These are phyloP conservation scores for Macrobrachium rosenbergii DNA, from an alignment of 1,140 invertebrate species.

Conservation along the genomic window DNA sequence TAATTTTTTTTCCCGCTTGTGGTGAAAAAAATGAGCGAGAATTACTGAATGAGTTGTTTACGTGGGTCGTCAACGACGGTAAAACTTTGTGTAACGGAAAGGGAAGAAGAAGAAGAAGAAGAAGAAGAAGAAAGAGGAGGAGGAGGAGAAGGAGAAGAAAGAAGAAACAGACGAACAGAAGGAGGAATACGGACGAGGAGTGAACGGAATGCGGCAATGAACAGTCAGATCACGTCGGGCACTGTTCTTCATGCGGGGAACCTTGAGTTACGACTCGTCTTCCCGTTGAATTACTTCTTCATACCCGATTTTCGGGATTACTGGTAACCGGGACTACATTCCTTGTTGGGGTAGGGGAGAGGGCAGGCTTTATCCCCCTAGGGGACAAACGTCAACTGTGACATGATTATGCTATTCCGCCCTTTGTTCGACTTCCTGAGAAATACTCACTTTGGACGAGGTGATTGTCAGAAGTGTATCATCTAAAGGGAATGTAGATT, in stretches of 20 bases:
- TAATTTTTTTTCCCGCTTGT: too few species aligned
- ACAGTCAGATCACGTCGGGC: background rate
- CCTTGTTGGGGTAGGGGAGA: background rate
- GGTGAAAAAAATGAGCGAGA: too few species aligned
- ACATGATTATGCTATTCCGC: too few species aligned
- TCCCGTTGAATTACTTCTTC: background rate
- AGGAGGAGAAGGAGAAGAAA: background rate
- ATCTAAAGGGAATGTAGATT: too few species aligned
- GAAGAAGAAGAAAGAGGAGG: background rate
- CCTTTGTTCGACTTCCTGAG: too few species aligned
- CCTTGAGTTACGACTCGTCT: slow-evolving; percentile 6
- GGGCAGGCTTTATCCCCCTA: background rate
- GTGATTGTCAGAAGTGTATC: too few species aligned
- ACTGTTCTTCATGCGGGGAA: slow-evolving; percentile 16
- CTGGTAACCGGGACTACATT: background rate
- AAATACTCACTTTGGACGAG: too few species aligned
- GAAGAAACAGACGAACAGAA: background rate
- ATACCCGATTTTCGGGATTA: slow-evolving; percentile 12
- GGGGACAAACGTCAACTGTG: too few species aligned
- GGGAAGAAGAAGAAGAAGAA: background rate
- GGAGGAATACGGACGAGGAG: background rate
- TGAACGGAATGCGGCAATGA: background rate
- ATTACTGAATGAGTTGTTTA: too few species aligned
- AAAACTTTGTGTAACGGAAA: background rate
- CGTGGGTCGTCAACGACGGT: background rate